Evolutionary conservation across 2,797 vertebrate genomes (phyloP).

Genomic region (Enteromius fasciolatus): DNA sequence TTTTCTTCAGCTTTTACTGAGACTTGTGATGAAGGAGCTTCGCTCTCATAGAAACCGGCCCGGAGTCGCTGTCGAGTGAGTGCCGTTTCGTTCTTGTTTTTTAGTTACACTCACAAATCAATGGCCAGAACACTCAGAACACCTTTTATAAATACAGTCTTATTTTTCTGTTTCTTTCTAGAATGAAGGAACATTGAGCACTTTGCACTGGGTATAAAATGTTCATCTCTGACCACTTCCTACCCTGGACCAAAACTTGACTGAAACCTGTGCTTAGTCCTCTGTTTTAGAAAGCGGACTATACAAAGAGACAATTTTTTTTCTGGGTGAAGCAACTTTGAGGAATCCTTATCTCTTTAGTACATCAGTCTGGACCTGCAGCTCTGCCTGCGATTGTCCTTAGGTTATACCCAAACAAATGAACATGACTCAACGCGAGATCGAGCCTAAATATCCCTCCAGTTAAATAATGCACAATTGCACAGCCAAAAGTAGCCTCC

Average conservation of each 20-base stretch:
- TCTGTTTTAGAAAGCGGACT: slow-evolving; percentile 10
- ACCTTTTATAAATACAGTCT: not conserved
- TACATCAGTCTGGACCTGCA: not conserved
- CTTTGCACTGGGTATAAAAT: slow-evolving; percentile 54
- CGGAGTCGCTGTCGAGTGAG: slow-evolving; percentile 72
- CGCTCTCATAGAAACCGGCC: slow-evolving; percentile 64
- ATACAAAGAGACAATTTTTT: slow-evolving; percentile 11
- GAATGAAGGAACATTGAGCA: slow-evolving; percentile 77
- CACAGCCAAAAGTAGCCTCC: slow-evolving; percentile 37
- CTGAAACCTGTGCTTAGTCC: not conserved
- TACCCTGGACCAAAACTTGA: slow-evolving; percentile 41
- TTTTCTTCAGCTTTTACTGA: slow-evolving; percentile 70
- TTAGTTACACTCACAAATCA: not conserved
- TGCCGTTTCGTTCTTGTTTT: slow-evolving; percentile 20
- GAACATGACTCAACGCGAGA: slow-evolving; percentile 8
- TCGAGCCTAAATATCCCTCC: slow-evolving; percentile 13
- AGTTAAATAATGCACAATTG: slow-evolving; percentile 37
- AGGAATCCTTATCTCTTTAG: not conserved
- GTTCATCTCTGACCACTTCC: slow-evolving; percentile 42
- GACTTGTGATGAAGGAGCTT: slow-evolving; percentile 75
- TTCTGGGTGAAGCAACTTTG: not conserved
- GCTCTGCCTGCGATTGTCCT: not conserved
- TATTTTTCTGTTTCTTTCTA: slow-evolving; percentile 54
- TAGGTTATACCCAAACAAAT: not conserved
- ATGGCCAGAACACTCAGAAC: not conserved